Evolutionary conservation across 2,888 invertebrate species (phyloP).

Genomic region (Aplocera efformata): DNA sequence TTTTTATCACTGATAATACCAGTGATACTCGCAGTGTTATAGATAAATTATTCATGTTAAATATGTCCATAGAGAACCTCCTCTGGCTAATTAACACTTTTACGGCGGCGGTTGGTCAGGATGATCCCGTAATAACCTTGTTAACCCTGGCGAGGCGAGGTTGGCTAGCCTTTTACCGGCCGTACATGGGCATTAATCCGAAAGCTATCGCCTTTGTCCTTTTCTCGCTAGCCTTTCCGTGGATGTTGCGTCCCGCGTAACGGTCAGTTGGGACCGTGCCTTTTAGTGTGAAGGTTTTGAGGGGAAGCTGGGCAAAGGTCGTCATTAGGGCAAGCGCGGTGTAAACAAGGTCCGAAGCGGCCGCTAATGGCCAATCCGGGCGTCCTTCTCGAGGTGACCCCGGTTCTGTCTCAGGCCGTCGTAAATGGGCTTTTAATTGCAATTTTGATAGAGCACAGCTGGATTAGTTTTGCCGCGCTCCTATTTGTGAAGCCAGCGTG

Average conservation of each 20-base stretch:
- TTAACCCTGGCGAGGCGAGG: conserved; percentile 76
- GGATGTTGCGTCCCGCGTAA: conserved; percentile 62
- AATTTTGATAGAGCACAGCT: conserved; percentile 70
- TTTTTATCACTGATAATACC: too few relatives aligned
- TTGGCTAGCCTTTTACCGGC: conserved; percentile 78
- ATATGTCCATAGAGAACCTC: conserved; percentile 56
- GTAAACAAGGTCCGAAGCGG: conserved; percentile 80
- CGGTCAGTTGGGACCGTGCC: conserved; percentile 73
- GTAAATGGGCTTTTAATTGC: conserved; percentile 79
- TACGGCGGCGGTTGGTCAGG: conserved; percentile 74
- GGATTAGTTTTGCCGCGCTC: conserved; percentile 66
- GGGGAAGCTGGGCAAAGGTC: conserved; percentile 81
- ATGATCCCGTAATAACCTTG: conserved; percentile 80
- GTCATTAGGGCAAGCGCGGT: conserved; percentile 81
- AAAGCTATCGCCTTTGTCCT: conserved; percentile 75
- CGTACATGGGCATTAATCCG: conserved; percentile 79
- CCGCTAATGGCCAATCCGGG: conserved; percentile 81
- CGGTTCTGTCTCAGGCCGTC: conserved; percentile 66
- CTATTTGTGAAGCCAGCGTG: conserved; percentile 34
- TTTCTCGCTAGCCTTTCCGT: conserved; percentile 48
- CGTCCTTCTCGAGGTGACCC: conserved; percentile 76
- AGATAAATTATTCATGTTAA: conserved; percentile 19
- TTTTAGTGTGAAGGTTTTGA: conserved; percentile 81
- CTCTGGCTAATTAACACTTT: conserved; percentile 77
- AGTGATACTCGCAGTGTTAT: too few relatives aligned